Percentiles rank a stretch among this genome's conserved stretches.
These are phyloP conservation scores for Chlorops oryzae DNA, from an alignment of 1,140 invertebrate species.

Conservation along the genomic window DNA sequence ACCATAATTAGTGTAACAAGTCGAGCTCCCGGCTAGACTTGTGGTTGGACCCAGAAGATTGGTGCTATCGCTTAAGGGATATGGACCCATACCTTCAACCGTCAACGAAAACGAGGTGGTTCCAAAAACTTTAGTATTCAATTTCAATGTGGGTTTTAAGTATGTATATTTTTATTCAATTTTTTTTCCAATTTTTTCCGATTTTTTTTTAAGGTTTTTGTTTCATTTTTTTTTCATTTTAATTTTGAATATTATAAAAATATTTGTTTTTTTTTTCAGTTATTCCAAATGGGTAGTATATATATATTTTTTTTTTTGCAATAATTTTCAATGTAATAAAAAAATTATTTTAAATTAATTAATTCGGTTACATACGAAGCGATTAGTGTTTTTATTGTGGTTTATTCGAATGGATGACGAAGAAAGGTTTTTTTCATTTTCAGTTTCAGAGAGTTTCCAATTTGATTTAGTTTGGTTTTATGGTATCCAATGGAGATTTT, in stretches of 20 bases:
- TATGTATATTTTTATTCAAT: constrained; percentile 13
- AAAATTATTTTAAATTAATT: background rate
- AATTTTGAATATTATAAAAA: background rate
- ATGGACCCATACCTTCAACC: constrained; percentile 49
- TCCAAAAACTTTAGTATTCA: constrained; percentile 44
- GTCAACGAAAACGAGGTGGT: constrained; percentile 47
- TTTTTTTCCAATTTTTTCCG: constrained; percentile 16
- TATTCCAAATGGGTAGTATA: background rate
- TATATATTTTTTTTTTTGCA: background rate
- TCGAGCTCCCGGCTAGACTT: constrained; percentile 22
- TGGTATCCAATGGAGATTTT: constrained; percentile 16
- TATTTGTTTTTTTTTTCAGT: background rate
- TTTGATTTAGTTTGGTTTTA: constrained; percentile 15
- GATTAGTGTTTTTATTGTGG: background rate
- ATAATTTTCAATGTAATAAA: background rate
- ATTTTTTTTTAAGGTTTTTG: constrained; percentile 10
- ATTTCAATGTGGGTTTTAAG: constrained; percentile 8
- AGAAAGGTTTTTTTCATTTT: constrained; percentile 21
- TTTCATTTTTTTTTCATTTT: constrained; percentile 11
- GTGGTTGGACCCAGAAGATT: constrained; percentile 45
- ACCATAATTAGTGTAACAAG: constrained; percentile 47
- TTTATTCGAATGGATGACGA: constrained; percentile 22
- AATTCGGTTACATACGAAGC: constrained; percentile 6
- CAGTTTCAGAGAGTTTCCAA: constrained; percentile 33
- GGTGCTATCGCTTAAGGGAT: constrained; percentile 47